These are phyloP conservation scores for Brienomyrus brachyistius DNA, from an alignment of 2,113 vertebrate genomes.

Conservation along the genomic window DNA sequence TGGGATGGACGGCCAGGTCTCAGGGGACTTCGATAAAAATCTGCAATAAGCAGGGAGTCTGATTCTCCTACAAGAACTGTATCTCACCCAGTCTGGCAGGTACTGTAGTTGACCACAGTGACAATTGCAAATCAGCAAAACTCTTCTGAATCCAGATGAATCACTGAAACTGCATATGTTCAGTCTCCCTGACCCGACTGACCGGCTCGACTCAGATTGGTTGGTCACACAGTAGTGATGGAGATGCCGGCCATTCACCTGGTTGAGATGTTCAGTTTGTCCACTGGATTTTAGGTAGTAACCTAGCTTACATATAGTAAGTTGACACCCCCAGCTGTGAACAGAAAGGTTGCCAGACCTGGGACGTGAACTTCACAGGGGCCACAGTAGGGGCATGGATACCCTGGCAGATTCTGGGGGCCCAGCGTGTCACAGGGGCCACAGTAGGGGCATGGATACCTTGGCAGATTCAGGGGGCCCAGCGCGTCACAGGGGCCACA, in stretches of 20 bases:
- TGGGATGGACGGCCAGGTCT: neutral
- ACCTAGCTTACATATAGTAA: no score
- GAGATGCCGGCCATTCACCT: no score
- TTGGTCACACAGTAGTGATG: neutral
- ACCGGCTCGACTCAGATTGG: no score
- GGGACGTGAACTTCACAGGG: no score
- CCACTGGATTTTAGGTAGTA: no score
- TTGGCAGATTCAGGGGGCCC: neutral
- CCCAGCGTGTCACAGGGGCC: no score
- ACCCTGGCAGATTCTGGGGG: no score
- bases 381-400: neutral
- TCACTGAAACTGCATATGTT: neutral
- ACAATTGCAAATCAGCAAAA: neutral
- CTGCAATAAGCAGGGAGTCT: neutral
- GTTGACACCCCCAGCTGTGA: no score
- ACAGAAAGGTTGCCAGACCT: no score
- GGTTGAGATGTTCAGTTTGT: no score
- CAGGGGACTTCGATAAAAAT: neutral
- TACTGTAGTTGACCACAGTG: neutral
- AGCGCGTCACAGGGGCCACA: neutral
- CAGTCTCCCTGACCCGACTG: neutral
- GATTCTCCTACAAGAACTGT: neutral
- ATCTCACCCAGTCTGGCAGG: neutral
- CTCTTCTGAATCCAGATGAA: neutral
- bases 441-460: neutral